Evolutionary conservation across 2,113 vertebrate genomes (phyloP), one percentile per base, ranked within the genome.

Genomic region (Pycnonotus jocosus): DNA sequence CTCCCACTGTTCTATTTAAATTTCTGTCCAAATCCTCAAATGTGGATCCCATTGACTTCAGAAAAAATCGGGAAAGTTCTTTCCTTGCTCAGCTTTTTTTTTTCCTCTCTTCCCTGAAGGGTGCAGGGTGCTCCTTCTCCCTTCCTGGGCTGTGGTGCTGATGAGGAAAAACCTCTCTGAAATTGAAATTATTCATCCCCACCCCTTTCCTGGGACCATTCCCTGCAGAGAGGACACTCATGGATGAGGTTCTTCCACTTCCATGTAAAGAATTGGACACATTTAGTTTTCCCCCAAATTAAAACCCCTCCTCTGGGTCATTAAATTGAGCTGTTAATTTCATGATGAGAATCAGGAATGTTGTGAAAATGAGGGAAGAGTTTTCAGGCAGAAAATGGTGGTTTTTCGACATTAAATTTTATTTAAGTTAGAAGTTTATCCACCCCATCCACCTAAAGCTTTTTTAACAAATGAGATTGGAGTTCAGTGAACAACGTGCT

Each of bases 391-490:
- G 25, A 6, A 42, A 38, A 20, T 14, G 3, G 1, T 15, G 30
- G 0, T 12, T 79, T 89, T 68, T 17, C 42, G 38, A 12, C 13
- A 15, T 42, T 66, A 23, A 48, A 53, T 35, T 27, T 5, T 38
- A 40, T 11, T 48, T 28, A 40, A 23, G 8, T 21, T 7, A 40
- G 13, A 45, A 45, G 65, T 87, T 81, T 25, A 47, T 27, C 21
- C 21, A 22, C 9, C 2, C 0, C 14, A 10, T 31, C 9, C 23
- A 25, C 33, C 15, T n/a, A 14, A 71, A 82, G 2, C 1, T 56
- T 81, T 77, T 79, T 28, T 23, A 45, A 14, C 31, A 53, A 72
- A 45, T 37, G 44, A 11, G 11, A 12, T 25, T 60, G 15, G 16
- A 22, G n/a, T 40, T 11, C 27, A n/a, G 20, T 4, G 10, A 31